These are phyloP conservation scores for Eubucco bourcierii DNA, from an alignment of 2,113 vertebrate genomes.

Conservation along the genomic window DNA sequence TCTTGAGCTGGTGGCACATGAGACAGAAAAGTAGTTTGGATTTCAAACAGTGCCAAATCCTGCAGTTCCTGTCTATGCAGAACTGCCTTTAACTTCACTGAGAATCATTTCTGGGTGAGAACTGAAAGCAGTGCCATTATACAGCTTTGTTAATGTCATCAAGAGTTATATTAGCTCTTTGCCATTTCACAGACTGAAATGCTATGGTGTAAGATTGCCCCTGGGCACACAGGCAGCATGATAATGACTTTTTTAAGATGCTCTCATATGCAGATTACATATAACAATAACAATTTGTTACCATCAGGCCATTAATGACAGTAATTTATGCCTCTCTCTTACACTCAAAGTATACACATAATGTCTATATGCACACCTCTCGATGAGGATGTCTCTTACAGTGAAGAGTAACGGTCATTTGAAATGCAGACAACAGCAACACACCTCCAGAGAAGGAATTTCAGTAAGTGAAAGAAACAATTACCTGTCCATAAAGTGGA, in stretches of 20 bases:
- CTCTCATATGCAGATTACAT: constrained; percentile 49
- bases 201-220: constrained; percentile 30
- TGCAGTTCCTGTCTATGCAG: background rate
- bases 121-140: constrained; percentile 13
- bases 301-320: constrained; percentile 24
- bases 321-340: constrained; percentile 25
- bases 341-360: background rate
- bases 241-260: constrained; percentile 43
- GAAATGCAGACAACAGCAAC: background rate
- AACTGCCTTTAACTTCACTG: constrained; percentile 13
- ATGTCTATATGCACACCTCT: background rate
- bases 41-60: background rate
- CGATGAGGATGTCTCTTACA: background rate
- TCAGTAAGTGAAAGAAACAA: background rate
- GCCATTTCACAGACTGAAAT: constrained; percentile 44
- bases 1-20: constrained; percentile 8
- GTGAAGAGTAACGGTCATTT: background rate
- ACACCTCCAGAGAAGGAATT: background rate
- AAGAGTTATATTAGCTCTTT: constrained; percentile 49
- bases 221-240: constrained; percentile 6
- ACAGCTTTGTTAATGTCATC: constrained; percentile 53
- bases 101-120: constrained; percentile 14
- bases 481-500: background rate
- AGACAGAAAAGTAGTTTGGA: background rate
- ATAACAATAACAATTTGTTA: constrained; percentile 57